Base-by-base conservation (phyloP, 2,888 invertebrate species). In the Ophioninae sp. region DNA sequence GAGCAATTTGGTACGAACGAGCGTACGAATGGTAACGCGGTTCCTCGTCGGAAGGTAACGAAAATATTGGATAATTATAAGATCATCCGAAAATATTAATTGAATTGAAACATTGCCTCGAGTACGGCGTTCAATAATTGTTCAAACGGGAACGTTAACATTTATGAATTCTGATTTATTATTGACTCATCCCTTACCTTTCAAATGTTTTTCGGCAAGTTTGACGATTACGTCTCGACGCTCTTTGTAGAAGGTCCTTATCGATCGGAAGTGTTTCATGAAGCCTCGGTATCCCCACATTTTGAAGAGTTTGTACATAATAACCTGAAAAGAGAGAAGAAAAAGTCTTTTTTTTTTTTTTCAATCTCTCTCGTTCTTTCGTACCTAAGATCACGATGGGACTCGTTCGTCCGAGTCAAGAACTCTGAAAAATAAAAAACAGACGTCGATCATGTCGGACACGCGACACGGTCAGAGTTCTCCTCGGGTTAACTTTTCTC, bases 151-250 rank as follows among this genome's bases (percentile, higher is more conserved):
- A 30, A 30, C 1, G 1, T 30, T 30, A 30, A 30, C 30, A 30
- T 30, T 30, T 30, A 30, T 30, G 3, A 30, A 5, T 21, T 20
- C 6, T 75, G 8, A 41, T 56, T 30, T 44, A 57, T 20, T 61
- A 65, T 39, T 37, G 13, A 30, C 23, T 10, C 7, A 23, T 21
- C 7, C 44, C 76, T 74, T 88, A 95, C 95, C 95, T 88, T 87
- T 91, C 23, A 96, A 92, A 90, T 95, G 94, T 88, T 94, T 94
- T 5, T 94, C 93, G 85, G 96, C 94, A 0, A 95, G 94, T 0
- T 91, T 89, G 0, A 95, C 90, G 86, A 96, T 95, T 57, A 94
- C 91, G 89, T 96, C 95, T 3, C 96, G 93, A 10, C 96, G 94
- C 5, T 91, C 91, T 83, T 92, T 93, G 93, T 97, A 97, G 88